Base-by-base conservation (phyloP, 2,113 vertebrate genomes). In the Nothobranchius kuhntae region DNA sequence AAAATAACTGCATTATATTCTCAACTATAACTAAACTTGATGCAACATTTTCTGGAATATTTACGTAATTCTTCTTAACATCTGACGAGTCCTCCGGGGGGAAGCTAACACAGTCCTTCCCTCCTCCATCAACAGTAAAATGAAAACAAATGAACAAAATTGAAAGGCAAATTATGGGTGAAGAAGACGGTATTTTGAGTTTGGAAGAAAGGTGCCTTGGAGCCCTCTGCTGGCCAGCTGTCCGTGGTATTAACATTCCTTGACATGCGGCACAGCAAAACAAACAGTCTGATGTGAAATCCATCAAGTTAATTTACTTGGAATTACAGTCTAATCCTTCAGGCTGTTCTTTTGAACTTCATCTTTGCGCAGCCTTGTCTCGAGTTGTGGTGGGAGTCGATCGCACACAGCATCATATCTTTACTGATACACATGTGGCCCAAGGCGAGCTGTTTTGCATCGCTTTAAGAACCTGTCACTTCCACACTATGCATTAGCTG, bases 381-480 rank as follows among this genome's bases (percentile, higher is more conserved):
- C 3, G 6, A 68, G 53, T 56, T 36, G 65, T 30, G 55, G 70
- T 70, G 67, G 74, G 81, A 66, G 65, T 73, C 53, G 68, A 71
- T 68, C 57, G 45, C 71, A 52, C 14, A 70, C 56, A 74, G 48
- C 21, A 35, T 44, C 54, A 21, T 82, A 84, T 82, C 81, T 86
- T 76, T 81, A 74, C 82, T 79, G 80, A 84, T 86, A 70, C 86
- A 80, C 77, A 65, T 15, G 63, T 77, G 80, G 75, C 77, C 62
- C 55, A 51, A 21, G 62, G 86, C 72, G 53, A 69, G 71, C 54
- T 38, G 69, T 63, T 83, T 62, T 77, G 77, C 77, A 73, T 75
- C 51, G 57, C 71, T 84, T 80, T 64, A 13, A 74, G 68, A 82
- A 73, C 80, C 61, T 71, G 68, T 82, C 81, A 80, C 71, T 65